phyloP scores from a whole-genome alignment of 2,888 invertebrate species.

The Ophion ventricosus region DNA sequence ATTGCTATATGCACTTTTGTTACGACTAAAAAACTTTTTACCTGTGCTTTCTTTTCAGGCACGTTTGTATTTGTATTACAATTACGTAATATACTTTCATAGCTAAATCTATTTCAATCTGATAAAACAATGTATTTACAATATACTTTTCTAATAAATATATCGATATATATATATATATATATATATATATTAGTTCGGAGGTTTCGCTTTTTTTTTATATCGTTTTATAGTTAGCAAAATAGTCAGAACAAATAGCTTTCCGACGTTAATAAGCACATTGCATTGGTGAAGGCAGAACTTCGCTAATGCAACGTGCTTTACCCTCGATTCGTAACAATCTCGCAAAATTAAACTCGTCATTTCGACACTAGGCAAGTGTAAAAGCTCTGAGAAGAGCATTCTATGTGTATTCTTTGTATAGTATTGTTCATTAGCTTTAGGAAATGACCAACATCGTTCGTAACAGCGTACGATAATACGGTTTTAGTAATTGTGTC shows the following conservation, averaged over 20 bases:
- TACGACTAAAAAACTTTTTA: not conserved
- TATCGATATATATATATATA: conserved; percentile 30
- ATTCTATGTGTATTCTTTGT: not conserved
- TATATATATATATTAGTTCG: conserved; percentile 26
- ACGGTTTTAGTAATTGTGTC: no score
- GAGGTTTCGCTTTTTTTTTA: not conserved
- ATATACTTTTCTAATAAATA: conserved; percentile 17
- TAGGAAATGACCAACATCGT: not conserved
- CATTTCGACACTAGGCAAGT: not conserved
- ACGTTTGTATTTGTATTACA: conserved; percentile 15
- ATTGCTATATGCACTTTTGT: not conserved
- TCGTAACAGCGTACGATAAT: not conserved
- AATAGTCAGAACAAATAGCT: no score
- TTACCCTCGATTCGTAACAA: not conserved
- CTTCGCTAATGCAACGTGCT: not conserved
- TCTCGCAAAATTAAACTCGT: not conserved
- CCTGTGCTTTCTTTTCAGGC: conserved; percentile 1
- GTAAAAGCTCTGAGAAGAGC: not conserved
- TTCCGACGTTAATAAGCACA: not conserved
- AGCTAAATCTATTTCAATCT: conserved; percentile 3
- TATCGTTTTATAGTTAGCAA: not conserved
- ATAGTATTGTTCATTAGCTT: not conserved
- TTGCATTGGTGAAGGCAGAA: not conserved
- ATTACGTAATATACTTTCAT: conserved; percentile 33
- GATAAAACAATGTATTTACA: conserved; percentile 32